phyloP scores from a whole-genome alignment of 53 echinoderm and acorn worm genomes.

The Echinometra lucunter region DNA sequence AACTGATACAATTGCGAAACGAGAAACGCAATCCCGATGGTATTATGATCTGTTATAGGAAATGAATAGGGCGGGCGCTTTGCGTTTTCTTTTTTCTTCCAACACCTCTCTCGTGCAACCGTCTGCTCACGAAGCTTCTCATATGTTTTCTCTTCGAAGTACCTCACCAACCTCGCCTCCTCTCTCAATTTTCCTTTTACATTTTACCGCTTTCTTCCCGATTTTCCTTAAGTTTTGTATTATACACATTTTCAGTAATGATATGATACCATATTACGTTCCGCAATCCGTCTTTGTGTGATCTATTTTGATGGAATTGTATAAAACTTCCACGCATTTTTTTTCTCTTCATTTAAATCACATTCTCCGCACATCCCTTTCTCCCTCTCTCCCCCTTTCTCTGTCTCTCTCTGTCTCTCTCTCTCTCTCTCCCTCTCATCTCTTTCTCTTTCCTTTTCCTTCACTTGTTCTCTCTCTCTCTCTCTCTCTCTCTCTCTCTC shows the following conservation, averaged over 20 bases:
- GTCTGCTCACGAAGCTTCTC: constrained; percentile 24
- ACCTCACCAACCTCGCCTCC: not conserved
- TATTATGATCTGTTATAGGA: constrained; percentile 55
- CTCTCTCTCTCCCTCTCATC: too few relatives aligned
- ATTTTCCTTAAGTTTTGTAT: not conserved
- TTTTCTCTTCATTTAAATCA: not conserved
- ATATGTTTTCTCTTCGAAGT: not conserved
- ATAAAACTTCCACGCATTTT: too few relatives aligned
- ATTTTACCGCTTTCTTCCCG: not conserved
- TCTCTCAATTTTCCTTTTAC: not conserved
- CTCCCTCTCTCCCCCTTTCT: not conserved
- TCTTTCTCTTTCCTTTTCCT: too few relatives aligned
- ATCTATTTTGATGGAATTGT: too few relatives aligned
- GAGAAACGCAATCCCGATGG: constrained; percentile 48
- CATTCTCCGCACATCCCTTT: not conserved
- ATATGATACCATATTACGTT: not conserved
- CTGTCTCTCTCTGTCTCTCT: not conserved
- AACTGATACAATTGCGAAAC: constrained; percentile 47
- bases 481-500: not conserved
- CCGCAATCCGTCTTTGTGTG: too few relatives aligned
- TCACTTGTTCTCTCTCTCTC: not conserved
- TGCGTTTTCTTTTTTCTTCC: constrained; percentile 21
- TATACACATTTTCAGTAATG: not conserved
- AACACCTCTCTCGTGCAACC: not conserved
- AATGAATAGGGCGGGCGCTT: constrained; percentile 64